phyloP scores from a whole-genome alignment of 2,113 vertebrate species.

The Chelonoidis abingdonii region DNA sequence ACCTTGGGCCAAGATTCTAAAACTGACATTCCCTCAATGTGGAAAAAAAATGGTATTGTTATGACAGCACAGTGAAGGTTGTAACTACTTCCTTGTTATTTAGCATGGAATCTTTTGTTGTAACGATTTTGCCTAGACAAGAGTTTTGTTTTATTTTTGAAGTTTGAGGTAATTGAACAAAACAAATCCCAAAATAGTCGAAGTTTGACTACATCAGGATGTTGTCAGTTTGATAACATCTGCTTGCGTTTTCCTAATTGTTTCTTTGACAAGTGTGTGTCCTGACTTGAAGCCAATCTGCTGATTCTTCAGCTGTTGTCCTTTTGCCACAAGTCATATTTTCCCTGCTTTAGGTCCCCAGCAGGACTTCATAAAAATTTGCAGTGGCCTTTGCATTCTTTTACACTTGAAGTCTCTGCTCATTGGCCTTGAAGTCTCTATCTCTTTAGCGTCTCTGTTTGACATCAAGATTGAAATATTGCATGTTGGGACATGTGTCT shows the following conservation, averaged over 20 bases:
- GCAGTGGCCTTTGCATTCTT: neutral
- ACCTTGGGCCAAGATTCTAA: conserved; percentile 46
- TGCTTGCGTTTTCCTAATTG: neutral
- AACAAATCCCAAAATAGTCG: neutral
- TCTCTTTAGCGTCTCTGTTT: conserved; percentile 1
- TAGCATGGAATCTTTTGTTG: neutral
- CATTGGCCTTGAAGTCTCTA: neutral
- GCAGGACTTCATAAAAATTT: neutral
- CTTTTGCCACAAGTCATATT: neutral
- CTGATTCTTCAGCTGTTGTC: neutral
- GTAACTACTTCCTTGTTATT: neutral
- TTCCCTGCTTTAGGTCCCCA: neutral
- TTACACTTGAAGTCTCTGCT: neutral
- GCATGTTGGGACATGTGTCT: neutral
- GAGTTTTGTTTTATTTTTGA: neutral
- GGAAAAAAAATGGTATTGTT: neutral
- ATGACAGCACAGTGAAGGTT: neutral
- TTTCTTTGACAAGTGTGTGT: neutral
- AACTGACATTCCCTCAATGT: neutral
- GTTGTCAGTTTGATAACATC: neutral
- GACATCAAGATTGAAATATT: neutral
- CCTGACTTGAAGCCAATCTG: neutral
- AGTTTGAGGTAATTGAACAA: neutral
- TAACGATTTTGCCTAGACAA: neutral
- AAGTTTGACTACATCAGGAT: neutral